Evolutionary conservation across 2,113 vertebrate genomes (phyloP), one percentile per base, ranked within the genome.

Genomic region (Gambusia affinis): DNA sequence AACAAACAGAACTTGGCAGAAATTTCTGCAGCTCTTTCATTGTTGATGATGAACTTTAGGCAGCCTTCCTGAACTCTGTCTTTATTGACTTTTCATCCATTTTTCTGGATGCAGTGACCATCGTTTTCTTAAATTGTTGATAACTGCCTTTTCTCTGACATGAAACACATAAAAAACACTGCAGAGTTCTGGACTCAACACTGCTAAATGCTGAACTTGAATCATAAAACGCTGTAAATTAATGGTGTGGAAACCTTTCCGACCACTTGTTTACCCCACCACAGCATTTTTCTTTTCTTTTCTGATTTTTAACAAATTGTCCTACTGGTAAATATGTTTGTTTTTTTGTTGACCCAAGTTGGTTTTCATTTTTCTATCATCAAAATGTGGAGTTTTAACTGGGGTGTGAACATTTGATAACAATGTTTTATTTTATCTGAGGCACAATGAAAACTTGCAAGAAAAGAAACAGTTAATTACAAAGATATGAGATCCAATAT

Each of bases 371-470:
- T 42, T 42, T 15, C 12, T 4, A 42, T 42, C 39, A 15, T 3
- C 14, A 42, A 42, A 42, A 24, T 51, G 47, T 51, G 2, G 22
- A 47, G 14, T 57, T n/a, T 57, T n/a, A n/a, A 57, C 8, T 10
- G 3, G 5, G 3, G 22, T 57, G 22, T 24, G 3, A 10, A 24
- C 5, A 57, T 19, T 24, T n/a, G 51, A 8, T 57, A 37, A 66
- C 39, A 62, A 63, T 73, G 67, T 30, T 70, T 71, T 70, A 19
- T 61, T 76, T 69, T 73, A 69, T 83, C 54, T 72, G 51, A 1
- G 8, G 22, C 4, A 57, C 28, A 74, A 80, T 47, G 12, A 71
- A 42, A 12, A 24, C 35, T 35, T 72, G 60, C 33, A 19, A 17
- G n/a, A 64, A 5, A 27, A 62, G 64, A 73, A 80, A 15, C 22